Evolutionary conservation across 2,888 invertebrate genomes (phyloP).

Genomic region (Ephialtes manifestator): DNA sequence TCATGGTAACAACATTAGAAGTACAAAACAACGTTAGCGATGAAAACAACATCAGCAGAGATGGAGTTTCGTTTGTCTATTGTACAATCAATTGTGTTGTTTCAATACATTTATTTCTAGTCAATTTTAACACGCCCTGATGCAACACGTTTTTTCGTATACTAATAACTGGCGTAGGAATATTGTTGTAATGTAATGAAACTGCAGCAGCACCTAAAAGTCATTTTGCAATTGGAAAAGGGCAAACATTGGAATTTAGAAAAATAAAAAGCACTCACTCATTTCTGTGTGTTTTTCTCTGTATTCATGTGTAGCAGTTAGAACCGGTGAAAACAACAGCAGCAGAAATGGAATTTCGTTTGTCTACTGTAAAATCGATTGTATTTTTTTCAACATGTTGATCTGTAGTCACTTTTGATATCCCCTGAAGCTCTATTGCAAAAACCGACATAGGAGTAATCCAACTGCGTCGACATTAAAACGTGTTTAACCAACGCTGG

Average conservation of each 20-base stretch:
- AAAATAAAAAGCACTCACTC: too few species aligned
- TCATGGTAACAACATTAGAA: slow-evolving; percentile 5
- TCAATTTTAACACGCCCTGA: not conserved
- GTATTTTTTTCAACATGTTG: not conserved
- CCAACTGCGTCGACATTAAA: too few species aligned
- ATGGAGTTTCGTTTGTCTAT: slow-evolving; percentile 31
- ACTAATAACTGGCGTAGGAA: not conserved
- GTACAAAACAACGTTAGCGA: slow-evolving; percentile 15
- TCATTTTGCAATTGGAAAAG: too few species aligned
- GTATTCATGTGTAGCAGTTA: too few species aligned
- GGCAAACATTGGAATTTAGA: too few species aligned
- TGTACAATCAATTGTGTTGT: not conserved
- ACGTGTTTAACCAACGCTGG: not conserved
- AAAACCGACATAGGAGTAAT: too few species aligned
- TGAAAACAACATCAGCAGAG: slow-evolving; percentile 11
- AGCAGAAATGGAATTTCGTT: too few species aligned
- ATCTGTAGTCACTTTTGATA: not conserved
- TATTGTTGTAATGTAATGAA: too few species aligned
- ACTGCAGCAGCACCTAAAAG: too few species aligned
- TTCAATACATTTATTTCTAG: not conserved
- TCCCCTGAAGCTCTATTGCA: not conserved
- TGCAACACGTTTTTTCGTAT: not conserved
- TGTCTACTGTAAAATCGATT: too few species aligned
- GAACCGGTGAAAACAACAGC: too few species aligned
- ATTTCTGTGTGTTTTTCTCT: too few species aligned